These are phyloP conservation scores for Ypsolopha scabrella DNA, from an alignment of 2,888 invertebrate genomes.

Conservation along the genomic window DNA sequence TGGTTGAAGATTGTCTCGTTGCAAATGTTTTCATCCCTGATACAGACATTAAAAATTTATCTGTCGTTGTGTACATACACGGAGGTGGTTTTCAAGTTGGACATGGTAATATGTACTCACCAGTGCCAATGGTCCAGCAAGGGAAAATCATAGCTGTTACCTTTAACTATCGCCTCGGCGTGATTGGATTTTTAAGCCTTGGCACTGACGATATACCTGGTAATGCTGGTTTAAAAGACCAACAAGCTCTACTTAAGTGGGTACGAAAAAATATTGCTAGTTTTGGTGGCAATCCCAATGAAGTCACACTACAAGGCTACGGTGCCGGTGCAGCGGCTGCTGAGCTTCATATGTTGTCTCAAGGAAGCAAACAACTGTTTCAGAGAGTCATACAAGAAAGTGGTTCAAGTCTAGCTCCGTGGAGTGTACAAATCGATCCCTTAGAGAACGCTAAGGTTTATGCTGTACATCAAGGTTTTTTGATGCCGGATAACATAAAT, in stretches of 20 bases:
- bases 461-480: conserved; percentile 19
- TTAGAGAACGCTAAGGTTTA: conserved; percentile 28
- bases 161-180: conserved; percentile 17
- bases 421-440: conserved; percentile 29
- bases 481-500: conserved; percentile 21
- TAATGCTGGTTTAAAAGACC: conserved; percentile 8
- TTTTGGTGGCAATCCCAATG: conserved; percentile 41
- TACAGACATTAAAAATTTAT: neutral
- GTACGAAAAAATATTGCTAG: neutral
- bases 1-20: neutral
- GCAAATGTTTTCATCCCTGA: neutral
- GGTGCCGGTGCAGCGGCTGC: conserved; percentile 38
- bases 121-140: neutral
- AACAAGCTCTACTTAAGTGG: conserved; percentile 9
- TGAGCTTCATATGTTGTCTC: conserved; percentile 33
- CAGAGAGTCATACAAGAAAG: conserved; percentile 36
- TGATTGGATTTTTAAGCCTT: conserved; percentile 13
- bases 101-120: neutral
- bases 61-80: neutral
- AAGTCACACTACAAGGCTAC: conserved; percentile 34
- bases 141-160: neutral
- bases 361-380: conserved; percentile 29
- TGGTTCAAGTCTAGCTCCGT: conserved; percentile 22
- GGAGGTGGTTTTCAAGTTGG: neutral
- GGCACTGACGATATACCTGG: conserved; percentile 24